Conservation (phyloP, 2,888 invertebrate species). For the Phaonia tiefii region DNA sequence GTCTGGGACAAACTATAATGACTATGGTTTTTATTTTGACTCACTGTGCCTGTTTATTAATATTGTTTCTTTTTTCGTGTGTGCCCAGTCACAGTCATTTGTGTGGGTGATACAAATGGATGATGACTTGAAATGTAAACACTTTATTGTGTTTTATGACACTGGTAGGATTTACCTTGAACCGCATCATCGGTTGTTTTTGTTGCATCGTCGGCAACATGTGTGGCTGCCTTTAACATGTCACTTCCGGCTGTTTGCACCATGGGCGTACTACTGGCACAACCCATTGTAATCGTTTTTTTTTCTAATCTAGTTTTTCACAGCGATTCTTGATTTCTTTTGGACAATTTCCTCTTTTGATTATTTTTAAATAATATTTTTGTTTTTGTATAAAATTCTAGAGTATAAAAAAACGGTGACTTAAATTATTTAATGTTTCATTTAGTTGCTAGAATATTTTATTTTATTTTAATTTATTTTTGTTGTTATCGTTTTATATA, state of each 20-base stretch:
- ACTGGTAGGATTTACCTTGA: conserved; percentile 71
- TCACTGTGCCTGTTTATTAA: too few species aligned
- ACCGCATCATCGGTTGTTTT: conserved; percentile 74
- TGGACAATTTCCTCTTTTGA: conserved; percentile 6
- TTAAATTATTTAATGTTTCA: neutral
- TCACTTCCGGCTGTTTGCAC: conserved; percentile 78
- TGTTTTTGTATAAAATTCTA: conserved; percentile 8
- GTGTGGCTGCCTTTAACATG: conserved; percentile 77
- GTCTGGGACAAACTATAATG: too few species aligned
- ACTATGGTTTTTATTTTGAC: too few species aligned
- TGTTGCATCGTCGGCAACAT: conserved; percentile 75
- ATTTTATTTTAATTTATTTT: too few species aligned
- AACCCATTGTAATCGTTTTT: conserved; percentile 72
- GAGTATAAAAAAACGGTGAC: neutral
- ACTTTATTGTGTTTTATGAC: neutral
- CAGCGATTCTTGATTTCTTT: neutral
- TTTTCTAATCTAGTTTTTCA: conserved; percentile 18
- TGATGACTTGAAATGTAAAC: neutral
- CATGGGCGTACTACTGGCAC: conserved; percentile 78
- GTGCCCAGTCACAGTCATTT: too few species aligned
- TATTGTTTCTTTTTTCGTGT: too few species aligned
- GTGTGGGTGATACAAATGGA: too few species aligned
- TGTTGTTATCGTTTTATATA: conserved; percentile 32
- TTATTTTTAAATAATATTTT: conserved; percentile 11
- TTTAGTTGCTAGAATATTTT: conserved; percentile 3